These are phyloP conservation scores for Myrmophylax atrothorax DNA, from an alignment of 2,113 vertebrate genomes.

Conservation along the genomic window DNA sequence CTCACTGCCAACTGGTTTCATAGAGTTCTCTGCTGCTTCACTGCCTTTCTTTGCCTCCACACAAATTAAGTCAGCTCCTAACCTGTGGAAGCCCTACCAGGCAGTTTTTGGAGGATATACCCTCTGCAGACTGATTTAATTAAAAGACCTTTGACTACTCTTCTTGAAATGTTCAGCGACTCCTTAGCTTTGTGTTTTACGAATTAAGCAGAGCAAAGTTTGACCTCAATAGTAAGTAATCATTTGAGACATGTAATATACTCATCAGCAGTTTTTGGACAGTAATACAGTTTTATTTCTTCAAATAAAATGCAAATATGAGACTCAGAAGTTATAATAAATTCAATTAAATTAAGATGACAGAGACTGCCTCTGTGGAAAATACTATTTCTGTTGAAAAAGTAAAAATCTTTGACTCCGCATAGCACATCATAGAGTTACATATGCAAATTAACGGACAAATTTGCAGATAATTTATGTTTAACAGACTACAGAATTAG, in stretches of 20 bases:
- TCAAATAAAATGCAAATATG: not conserved
- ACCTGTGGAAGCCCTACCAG: constrained; percentile 4
- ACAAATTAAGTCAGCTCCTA: not conserved
- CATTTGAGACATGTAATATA: not conserved
- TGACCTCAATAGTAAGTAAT: not conserved
- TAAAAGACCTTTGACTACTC: not conserved
- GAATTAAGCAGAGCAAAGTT: not conserved
- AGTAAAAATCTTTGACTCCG: not conserved
- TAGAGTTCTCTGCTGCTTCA: constrained; percentile 30
- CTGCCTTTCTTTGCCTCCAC: constrained; percentile 6
- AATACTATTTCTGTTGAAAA: not conserved
- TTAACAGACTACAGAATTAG: not conserved
- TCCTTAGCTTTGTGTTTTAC: not conserved
- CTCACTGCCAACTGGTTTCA: constrained; percentile 26
- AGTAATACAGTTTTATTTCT: not conserved
- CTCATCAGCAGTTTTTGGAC: not conserved
- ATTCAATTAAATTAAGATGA: not conserved
- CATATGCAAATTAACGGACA: constrained; percentile 16
- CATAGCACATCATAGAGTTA: not conserved
- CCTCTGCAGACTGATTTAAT: not conserved
- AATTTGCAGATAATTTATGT: not conserved
- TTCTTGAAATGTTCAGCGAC: not conserved
- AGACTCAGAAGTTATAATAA: not conserved
- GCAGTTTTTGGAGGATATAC: not conserved
- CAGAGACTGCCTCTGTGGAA: not conserved